Evolutionary conservation across 2,113 vertebrate genomes (phyloP).

Genomic region (Malurus elegans): DNA sequence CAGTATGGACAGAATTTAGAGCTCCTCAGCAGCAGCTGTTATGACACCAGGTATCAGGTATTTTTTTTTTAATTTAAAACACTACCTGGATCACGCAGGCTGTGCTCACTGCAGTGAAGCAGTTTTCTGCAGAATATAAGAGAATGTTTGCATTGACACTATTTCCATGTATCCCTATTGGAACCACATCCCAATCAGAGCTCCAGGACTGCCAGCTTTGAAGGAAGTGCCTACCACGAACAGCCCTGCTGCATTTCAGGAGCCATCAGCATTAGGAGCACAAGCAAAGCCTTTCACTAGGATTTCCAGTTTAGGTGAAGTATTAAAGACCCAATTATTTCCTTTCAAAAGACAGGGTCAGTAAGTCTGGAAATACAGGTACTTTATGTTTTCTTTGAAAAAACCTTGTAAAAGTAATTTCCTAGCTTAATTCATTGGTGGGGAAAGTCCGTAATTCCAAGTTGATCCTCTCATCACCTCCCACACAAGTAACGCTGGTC

Average conservation of each 20-base stretch:
- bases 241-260: not conserved
- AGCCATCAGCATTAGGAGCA: not conserved
- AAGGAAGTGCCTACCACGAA: not conserved
- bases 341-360: not conserved
- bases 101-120: not conserved
- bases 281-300: not conserved
- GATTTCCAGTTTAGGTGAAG: not conserved
- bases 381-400: not conserved
- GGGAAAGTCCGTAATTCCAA: not conserved
- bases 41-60: not conserved
- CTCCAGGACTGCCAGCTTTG: not conserved
- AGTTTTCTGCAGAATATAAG: not conserved
- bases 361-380: not conserved
- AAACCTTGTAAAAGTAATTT: not conserved
- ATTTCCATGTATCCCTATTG: rapidly evolving
- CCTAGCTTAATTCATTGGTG: not conserved
- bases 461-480: not conserved
- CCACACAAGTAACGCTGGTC: not conserved
- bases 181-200: not conserved
- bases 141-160: not conserved
- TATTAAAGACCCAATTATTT: not conserved
- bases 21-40: not conserved
- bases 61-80: not conserved
- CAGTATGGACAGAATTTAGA: not conserved
- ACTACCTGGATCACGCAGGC: not conserved